Evolutionary conservation across 2,888 invertebrate genomes (phyloP).

Genomic region (Nemapogon koenigi): DNA sequence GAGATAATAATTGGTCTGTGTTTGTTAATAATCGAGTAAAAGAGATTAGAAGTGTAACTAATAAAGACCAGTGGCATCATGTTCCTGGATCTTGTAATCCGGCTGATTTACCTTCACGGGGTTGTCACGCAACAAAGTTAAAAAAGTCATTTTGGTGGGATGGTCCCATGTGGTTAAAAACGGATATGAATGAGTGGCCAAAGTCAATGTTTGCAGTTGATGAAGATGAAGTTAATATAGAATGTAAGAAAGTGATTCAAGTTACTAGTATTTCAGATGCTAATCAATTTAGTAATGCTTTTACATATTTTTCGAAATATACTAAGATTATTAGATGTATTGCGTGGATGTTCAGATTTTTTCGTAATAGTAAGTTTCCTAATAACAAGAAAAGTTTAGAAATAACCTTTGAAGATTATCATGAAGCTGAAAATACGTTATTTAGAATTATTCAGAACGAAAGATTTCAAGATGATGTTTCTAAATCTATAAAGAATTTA

Average conservation of each 20-base stretch:
- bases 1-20: conserved; percentile 1
- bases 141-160: conserved; percentile 8
- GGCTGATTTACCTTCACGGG: conserved; percentile 10
- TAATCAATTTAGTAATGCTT: not conserved
- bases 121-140: conserved; percentile 5
- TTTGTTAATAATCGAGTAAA: conserved; percentile 11
- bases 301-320: conserved; percentile 9
- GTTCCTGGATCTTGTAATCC: conserved; percentile 9
- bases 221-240: not conserved
- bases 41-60: conserved; percentile 5
- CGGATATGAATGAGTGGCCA: not conserved
- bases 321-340: conserved; percentile 9
- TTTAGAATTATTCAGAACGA: conserved; percentile 1
- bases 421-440: conserved; percentile 1
- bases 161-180: conserved; percentile 10
- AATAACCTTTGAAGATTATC: not conserved
- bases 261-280: not conserved
- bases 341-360: conserved; percentile 7
- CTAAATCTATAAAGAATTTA: not conserved
- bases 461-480: not conserved
- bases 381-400: not conserved
- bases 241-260: not conserved
- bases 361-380: not conserved
- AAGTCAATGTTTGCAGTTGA: not conserved
- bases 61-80: conserved; percentile 7